Conservation (phyloP, 2,888 invertebrate genomes). For the Lasioglossum malachurum region DNA sequence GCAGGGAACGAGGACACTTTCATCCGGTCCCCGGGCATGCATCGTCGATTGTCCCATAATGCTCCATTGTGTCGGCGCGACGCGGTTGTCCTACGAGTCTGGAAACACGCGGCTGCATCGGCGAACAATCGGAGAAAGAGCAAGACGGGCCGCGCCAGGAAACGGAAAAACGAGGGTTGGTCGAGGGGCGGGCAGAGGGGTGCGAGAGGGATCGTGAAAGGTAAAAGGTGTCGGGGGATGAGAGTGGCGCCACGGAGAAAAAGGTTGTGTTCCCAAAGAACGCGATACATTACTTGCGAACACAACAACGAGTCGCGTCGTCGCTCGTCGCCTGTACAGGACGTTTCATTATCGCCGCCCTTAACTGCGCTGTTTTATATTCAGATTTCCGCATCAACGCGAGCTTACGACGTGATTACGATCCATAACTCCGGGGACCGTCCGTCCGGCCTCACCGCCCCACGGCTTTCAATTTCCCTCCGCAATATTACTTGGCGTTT, state of each 20-base stretch:
- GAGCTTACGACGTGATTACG: slow-evolving; percentile 12
- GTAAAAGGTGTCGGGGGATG: slow-evolving; percentile 54
- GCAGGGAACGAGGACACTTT: slow-evolving; percentile 19
- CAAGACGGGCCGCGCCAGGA: slow-evolving; percentile 38
- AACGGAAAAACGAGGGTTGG: background rate
- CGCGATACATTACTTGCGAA: slow-evolving; percentile 46
- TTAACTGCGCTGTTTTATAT: background rate
- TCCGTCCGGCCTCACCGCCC: background rate
- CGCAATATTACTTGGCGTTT: background rate
- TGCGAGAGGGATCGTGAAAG: slow-evolving; percentile 14
- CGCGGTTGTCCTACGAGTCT: slow-evolving; percentile 53
- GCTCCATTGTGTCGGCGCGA: slow-evolving; percentile 60
- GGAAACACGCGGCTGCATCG: slow-evolving; percentile 43
- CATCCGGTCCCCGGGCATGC: slow-evolving; percentile 31
- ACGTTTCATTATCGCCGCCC: background rate
- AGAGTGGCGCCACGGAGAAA: slow-evolving; percentile 33
- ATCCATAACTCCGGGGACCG: slow-evolving; percentile 1
- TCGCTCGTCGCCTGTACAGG: background rate
- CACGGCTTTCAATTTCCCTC: background rate
- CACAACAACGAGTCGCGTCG: slow-evolving; percentile 10
- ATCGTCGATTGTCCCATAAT: slow-evolving; percentile 55
- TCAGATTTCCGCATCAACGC: background rate
- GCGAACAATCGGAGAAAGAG: slow-evolving; percentile 59
- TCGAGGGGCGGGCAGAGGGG: slow-evolving; percentile 34
- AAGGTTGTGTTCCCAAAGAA: slow-evolving; percentile 42